phyloP scores from a whole-genome alignment of 2,797 vertebrate species.

The Chloroceryle inda region DNA sequence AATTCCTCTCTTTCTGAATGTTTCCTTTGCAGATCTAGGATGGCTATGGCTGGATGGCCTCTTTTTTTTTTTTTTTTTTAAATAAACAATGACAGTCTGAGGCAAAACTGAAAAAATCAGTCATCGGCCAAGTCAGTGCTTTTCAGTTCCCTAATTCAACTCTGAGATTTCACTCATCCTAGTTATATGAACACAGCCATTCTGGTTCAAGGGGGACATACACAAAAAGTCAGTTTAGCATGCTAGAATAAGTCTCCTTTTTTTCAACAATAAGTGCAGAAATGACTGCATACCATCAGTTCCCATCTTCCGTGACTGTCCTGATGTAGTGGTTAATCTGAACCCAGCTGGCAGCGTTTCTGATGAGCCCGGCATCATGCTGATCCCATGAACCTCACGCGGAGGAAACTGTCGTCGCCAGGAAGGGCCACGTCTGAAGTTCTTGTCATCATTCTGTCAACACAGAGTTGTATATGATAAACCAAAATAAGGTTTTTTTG shows the following conservation, averaged over 20 bases:
- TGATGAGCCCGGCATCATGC: conserved; percentile 98
- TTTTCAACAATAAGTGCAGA: background rate
- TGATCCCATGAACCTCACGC: conserved; percentile 95
- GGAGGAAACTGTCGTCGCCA: conserved; percentile 97
- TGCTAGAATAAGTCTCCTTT: background rate
- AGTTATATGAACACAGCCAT: accelerated
- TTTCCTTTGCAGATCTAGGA: background rate
- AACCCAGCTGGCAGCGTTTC: conserved; percentile 97
- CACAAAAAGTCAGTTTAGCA: background rate
- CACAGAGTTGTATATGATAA: background rate
- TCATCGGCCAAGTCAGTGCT: background rate
- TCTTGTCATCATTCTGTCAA: conserved; percentile 89
- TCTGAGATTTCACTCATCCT: background rate
- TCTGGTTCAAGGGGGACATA: background rate
- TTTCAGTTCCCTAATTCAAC: background rate
- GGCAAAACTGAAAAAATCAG: background rate
- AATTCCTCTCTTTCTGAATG: background rate
- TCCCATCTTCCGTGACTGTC: conserved; percentile 92
- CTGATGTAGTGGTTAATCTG: conserved; percentile 93
- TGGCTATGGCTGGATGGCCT: background rate
- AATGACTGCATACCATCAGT: conserved; percentile 86
- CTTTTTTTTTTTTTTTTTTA: background rate
- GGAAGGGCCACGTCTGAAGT: conserved; percentile 91
- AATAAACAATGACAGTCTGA: background rate
- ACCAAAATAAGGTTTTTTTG: background rate